phyloP scores from a whole-genome alignment of 2,888 invertebrate genomes.

The Latrodectus elegans region DNA sequence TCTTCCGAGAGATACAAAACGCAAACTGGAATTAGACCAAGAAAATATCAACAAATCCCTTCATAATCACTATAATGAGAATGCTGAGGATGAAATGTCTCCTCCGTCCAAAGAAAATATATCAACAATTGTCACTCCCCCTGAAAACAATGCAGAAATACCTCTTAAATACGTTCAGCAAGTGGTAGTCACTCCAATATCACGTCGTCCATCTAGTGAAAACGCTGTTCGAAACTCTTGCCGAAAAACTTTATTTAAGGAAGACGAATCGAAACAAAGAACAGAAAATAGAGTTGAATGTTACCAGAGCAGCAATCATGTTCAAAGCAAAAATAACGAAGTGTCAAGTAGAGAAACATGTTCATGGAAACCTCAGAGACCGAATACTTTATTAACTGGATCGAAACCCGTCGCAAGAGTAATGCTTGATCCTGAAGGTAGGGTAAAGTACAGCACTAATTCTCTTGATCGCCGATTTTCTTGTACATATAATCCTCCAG shows the following conservation, averaged over 20 bases:
- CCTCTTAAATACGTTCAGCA: conserved; percentile 69
- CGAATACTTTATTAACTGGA: conserved; percentile 7
- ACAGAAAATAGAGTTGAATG: background rate
- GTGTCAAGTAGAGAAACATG: background rate
- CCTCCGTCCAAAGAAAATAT: background rate
- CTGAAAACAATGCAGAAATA: background rate
- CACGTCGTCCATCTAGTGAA: conserved; percentile 56
- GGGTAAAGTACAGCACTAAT: conserved; percentile 87
- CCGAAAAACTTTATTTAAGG: conserved; percentile 19
- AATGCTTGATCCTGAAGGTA: conserved; percentile 86
- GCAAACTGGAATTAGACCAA: background rate
- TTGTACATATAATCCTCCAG: background rate
- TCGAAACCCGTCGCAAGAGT: conserved; percentile 55
- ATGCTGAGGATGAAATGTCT: background rate
- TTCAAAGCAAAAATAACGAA: background rate
- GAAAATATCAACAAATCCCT: background rate
- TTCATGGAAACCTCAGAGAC: conserved; percentile 5
- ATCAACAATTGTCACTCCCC: background rate
- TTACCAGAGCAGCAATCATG: background rate
- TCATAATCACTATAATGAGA: background rate
- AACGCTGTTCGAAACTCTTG: background rate
- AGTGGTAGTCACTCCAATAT: conserved; percentile 69
- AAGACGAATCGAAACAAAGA: conserved; percentile 9
- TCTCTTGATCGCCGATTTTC: conserved; percentile 67
- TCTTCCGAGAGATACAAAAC: background rate